Base-by-base conservation (phyloP, 1,140 invertebrate genomes). In the Plectrocnemia conspersa region DNA sequence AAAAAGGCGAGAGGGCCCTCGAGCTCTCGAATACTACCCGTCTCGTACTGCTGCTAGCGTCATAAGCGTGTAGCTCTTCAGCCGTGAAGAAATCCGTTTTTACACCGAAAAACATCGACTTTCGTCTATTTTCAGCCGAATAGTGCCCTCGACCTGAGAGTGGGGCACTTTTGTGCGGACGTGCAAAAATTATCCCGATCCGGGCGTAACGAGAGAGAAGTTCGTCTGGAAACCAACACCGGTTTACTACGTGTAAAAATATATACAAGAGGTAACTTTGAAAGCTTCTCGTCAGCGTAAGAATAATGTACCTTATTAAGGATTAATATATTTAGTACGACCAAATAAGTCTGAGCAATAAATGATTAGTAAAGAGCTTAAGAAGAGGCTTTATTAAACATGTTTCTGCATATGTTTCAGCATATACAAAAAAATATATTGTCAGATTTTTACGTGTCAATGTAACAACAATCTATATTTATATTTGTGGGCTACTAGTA, bases 41-140 rank as follows among this genome's bases (percentile, higher is more conserved):
- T 16, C 35, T n/a, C 6, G 15, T 38, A 29, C 10, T 10, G 18
- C 35, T 38, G 11, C 35, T 38, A 13, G 18, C 11, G 35, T 38
- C 35, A 38, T 38, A 38, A 38, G 5, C 35, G 5, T 16, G 7
- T 7, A 38, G 35, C 35, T 38, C 35, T 38, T 9, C 13, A 5
- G n/a, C n/a, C n/a, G 7, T 10, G 15, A 16, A 7, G 18, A 16
- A 16, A 38, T 38, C 18, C 35, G 35, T 38, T 38, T 38, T 38
- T 38, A 38, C 35, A 38, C 35, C 35, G 10, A 16, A 38, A 38
- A 29, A 15, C 35, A 29, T 29, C n/a, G 27, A 29, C 27, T 29
- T 29, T 38, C 13, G 18, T 10, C 6, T 9, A 38, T 38, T 38
- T 16, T 7, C 35, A 13, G 27, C 7, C 27, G 6, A 29, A n/a